A percentile compares a stretch with the other conserved stretches of the same genome.
Conservation (phyloP, 2,797 vertebrate genomes). For the Anableps anableps region DNA sequence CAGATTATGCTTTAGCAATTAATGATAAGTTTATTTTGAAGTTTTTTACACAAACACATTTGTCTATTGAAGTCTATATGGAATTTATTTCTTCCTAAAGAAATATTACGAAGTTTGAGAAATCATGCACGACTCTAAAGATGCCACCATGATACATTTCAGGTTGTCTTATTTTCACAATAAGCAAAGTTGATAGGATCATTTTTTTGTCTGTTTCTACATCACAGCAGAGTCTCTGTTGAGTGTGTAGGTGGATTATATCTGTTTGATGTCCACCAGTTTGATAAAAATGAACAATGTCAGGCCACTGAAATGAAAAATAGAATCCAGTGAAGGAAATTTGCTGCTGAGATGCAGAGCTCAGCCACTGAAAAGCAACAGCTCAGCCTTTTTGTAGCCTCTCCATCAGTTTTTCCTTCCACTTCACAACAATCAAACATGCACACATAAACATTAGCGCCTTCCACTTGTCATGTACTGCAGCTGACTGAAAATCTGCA, state of each 20-base stretch:
- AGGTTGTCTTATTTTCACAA: constrained; percentile 22
- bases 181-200: constrained; percentile 28
- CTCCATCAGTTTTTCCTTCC: constrained; percentile 45
- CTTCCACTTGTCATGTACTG: constrained; percentile 35
- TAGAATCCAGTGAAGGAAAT: background rate
- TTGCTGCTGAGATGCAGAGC: background rate
- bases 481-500: constrained; percentile 62
- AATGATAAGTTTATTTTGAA: background rate
- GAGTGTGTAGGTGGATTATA: constrained; percentile 38
- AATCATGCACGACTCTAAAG: background rate
- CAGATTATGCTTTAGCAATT: background rate
- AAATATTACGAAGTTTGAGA: background rate
- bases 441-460: constrained; percentile 41
- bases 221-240: constrained; percentile 43
- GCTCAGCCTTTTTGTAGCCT: constrained; percentile 57
- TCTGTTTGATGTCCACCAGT: background rate
- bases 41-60: background rate
- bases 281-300: background rate
- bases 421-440: constrained; percentile 48
- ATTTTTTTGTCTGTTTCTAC: constrained; percentile 43
- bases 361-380: constrained; percentile 29
- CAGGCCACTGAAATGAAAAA: background rate
- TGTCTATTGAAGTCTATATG: background rate
- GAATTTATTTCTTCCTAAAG: background rate
- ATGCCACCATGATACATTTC: constrained; percentile 35